These are phyloP conservation scores for Electrona antarctica DNA, from an alignment of 2,113 vertebrate genomes.

Conservation along the genomic window DNA sequence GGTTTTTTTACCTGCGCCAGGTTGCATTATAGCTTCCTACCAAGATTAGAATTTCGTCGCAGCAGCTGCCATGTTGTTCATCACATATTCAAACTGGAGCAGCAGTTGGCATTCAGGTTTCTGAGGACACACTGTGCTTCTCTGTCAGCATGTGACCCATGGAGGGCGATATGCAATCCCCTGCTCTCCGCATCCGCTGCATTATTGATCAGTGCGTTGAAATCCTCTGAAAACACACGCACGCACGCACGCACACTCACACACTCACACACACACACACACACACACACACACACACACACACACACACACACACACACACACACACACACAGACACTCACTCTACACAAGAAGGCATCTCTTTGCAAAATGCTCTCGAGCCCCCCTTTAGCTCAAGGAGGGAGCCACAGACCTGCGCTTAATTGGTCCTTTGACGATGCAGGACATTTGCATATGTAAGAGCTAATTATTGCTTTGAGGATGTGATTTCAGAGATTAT, in stretches of 20 bases:
- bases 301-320: slow-evolving; percentile 17
- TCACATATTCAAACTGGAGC: slow-evolving; percentile 38
- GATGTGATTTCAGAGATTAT: slow-evolving; percentile 14
- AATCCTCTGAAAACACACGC: slow-evolving; percentile 54
- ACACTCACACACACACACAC: slow-evolving; percentile 13
- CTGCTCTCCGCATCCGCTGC: slow-evolving; percentile 63
- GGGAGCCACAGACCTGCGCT: slow-evolving; percentile 25
- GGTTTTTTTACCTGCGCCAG: slow-evolving; percentile 31
- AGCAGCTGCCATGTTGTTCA: slow-evolving; percentile 12
- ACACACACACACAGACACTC: slow-evolving; percentile 17
- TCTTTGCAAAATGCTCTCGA: slow-evolving; percentile 57
- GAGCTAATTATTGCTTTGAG: slow-evolving; percentile 34
- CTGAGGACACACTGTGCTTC: slow-evolving; percentile 67
- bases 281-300: slow-evolving; percentile 15
- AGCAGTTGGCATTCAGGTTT: slow-evolving; percentile 41
- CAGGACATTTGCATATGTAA: slow-evolving; percentile 42
- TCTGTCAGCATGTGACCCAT: slow-evolving; percentile 65
- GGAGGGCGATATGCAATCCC: slow-evolving; percentile 65
- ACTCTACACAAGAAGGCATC: slow-evolving; percentile 52
- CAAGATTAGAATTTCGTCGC: neutral
- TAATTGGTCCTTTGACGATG: slow-evolving; percentile 55
- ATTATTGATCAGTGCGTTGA: slow-evolving; percentile 75
- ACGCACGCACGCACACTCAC: slow-evolving; percentile 1
- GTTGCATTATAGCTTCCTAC: neutral
- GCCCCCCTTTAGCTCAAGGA: slow-evolving; percentile 46